phyloP scores from a whole-genome alignment of 2,888 invertebrate genomes.

The Pycnomerus fuliginosus region DNA sequence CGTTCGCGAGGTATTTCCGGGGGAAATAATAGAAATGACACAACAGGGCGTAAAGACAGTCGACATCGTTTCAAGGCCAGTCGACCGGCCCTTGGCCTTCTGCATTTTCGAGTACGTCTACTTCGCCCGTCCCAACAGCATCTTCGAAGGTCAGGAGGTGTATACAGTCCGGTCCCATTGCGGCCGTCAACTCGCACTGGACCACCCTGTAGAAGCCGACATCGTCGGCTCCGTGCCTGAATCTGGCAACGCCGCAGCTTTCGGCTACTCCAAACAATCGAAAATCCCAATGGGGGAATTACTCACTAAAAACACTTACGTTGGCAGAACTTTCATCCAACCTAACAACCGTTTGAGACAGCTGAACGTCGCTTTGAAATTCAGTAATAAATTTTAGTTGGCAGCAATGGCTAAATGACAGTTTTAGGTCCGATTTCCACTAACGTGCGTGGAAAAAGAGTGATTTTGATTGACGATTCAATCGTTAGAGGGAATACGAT shows the following conservation, averaged over 20 bases:
- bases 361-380: constrained; percentile 93
- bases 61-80: constrained; percentile 80
- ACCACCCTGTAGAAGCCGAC: constrained; percentile 89
- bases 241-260: constrained; percentile 94
- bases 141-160: constrained; percentile 96
- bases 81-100: constrained; percentile 80
- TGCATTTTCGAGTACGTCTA: constrained; percentile 99
- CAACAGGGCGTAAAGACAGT: constrained; percentile 81
- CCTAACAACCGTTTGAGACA: constrained; percentile 88
- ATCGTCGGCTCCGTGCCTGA: constrained; percentile 97
- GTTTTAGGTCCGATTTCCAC: constrained; percentile 76
- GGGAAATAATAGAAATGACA: constrained; percentile 93
- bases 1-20: constrained; percentile 86
- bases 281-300: constrained; percentile 91
- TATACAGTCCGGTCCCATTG: constrained; percentile 92
- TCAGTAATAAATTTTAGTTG: constrained; percentile 56
- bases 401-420: too few species aligned
- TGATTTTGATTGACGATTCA: constrained; percentile 95
- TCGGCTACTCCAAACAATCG: constrained; percentile 89
- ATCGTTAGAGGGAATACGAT: constrained; percentile 97
- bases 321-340: constrained; percentile 97
- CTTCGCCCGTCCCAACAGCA: constrained; percentile 93
- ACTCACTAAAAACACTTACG: constrained; percentile 93
- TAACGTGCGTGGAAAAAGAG: constrained; percentile 82
- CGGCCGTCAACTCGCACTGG: constrained; percentile 87